phyloP scores from a whole-genome alignment of 37 sponge, comb jelly and placozoan genomes.

The Chondrosia reniformis region DNA sequence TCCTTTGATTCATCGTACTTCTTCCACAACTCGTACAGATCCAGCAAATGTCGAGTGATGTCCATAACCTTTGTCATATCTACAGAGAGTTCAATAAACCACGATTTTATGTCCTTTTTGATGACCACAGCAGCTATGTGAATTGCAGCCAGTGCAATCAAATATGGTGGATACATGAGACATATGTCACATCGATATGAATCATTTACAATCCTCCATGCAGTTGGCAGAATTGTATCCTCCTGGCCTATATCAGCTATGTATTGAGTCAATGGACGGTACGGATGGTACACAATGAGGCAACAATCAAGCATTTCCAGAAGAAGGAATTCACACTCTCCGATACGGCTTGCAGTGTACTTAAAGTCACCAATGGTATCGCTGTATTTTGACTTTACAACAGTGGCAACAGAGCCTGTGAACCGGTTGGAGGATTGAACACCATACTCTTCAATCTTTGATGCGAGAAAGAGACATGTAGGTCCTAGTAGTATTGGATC shows the following conservation, averaged over 20 bases:
- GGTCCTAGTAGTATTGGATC: slow-evolving; percentile 95
- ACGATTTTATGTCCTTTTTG: slow-evolving; percentile 87
- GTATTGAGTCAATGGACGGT: slow-evolving; percentile 92
- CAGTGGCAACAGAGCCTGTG: slow-evolving; percentile 19
- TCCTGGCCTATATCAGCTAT: slow-evolving; percentile 84
- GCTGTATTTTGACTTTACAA: slow-evolving; percentile 58
- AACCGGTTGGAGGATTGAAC: slow-evolving; percentile 44
- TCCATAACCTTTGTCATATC: slow-evolving; percentile 83
- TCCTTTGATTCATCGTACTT: slow-evolving; percentile 93
- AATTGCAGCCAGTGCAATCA: slow-evolving; percentile 89
- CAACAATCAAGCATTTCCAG: slow-evolving; percentile 98
- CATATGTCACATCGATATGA: slow-evolving; percentile 86
- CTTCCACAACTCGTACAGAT: slow-evolving; percentile 91
- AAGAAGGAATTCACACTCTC: slow-evolving; percentile 96
- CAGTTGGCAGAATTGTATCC: slow-evolving; percentile 71
- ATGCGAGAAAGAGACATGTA: slow-evolving; percentile 86
- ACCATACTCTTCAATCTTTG: slow-evolving; percentile 90
- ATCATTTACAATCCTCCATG: slow-evolving; percentile 93
- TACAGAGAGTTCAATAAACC: slow-evolving; percentile 89
- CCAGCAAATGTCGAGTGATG: slow-evolving; percentile 82
- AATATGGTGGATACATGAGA: slow-evolving; percentile 87
- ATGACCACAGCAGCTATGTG: slow-evolving; percentile 95
- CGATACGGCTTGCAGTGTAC: slow-evolving; percentile 52
- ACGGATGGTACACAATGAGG: slow-evolving; percentile 93
- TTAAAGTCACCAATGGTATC: slow-evolving; percentile 61